A percentile compares a stretch with the other conserved stretches of the same genome.
Evolutionary conservation across 2,797 vertebrate genomes (phyloP).

Genomic region (Antrozous pallidus): DNA sequence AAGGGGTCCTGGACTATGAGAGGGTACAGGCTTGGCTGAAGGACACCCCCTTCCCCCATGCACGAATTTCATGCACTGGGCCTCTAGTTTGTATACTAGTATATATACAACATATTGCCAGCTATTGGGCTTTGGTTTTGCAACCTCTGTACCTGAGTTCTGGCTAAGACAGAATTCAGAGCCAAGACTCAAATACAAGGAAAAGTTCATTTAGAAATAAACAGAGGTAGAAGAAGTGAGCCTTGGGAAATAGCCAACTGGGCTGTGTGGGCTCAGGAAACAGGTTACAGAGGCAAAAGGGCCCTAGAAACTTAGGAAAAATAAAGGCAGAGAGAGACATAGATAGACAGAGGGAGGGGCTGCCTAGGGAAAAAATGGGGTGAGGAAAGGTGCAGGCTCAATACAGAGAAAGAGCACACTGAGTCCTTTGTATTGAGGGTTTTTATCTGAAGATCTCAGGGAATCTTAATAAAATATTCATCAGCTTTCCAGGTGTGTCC

Average conservation of each 20-base stretch:
- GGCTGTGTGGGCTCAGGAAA: too few species aligned
- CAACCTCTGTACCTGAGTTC: not conserved
- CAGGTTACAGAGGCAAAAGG: not conserved
- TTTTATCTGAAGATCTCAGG: not conserved
- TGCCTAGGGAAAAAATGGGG: rapidly evolving
- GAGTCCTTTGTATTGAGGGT: not conserved
- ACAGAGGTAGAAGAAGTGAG: too few species aligned
- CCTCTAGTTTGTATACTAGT: too few species aligned
- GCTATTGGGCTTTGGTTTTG: not conserved
- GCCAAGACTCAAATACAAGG: too few species aligned
- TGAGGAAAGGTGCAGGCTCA: not conserved
- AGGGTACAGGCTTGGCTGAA: too few species aligned
- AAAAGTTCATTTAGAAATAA: too few species aligned
- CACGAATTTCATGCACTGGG: too few species aligned
- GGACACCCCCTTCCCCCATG: too few species aligned
- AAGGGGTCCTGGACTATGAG: too few species aligned
- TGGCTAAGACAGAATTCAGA: not conserved
- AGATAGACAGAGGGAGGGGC: not conserved
- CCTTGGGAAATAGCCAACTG: too few species aligned
- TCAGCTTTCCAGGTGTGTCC: not conserved
- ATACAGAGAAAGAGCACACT: not conserved
- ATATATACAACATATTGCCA: too few species aligned
- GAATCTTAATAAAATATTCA: not conserved
- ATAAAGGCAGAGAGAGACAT: not conserved
- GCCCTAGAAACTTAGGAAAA: not conserved